These are phyloP conservation scores for Centrocercus urophasianus DNA, from an alignment of 2,113 vertebrate genomes.

Conservation along the genomic window DNA sequence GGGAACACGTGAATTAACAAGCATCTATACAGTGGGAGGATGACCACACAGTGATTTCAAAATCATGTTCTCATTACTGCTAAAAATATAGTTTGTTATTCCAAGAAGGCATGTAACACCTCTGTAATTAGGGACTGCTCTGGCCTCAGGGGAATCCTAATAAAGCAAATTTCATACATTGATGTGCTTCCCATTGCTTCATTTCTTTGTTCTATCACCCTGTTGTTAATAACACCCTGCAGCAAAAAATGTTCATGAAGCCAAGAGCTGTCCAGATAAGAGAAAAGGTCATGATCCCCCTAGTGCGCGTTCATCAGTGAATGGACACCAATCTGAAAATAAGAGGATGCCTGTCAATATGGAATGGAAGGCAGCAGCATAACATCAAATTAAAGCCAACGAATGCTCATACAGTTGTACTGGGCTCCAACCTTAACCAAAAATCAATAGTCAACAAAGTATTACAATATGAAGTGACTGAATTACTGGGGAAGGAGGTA, in stretches of 20 bases:
- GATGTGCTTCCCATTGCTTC: constrained; percentile 72
- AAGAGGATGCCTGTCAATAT: constrained; percentile 80
- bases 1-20: constrained; percentile 58
- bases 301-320: constrained; percentile 78
- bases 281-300: constrained; percentile 81
- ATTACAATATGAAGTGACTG: constrained; percentile 80
- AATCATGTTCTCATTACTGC: constrained; percentile 60
- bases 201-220: constrained; percentile 80
- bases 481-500: constrained; percentile 53
- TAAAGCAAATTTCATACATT: constrained; percentile 79
- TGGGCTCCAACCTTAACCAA: constrained; percentile 77
- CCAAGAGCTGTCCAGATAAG: constrained; percentile 83
- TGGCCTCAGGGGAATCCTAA: constrained; percentile 67
- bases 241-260: constrained; percentile 84
- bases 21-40: constrained; percentile 52
- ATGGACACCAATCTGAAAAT: constrained; percentile 78
- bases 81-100: constrained; percentile 69
- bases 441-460: constrained; percentile 83
- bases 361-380: constrained; percentile 70
- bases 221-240: constrained; percentile 83
- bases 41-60: constrained; percentile 64
- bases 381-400: constrained; percentile 80
- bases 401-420: constrained; percentile 76
- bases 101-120: constrained; percentile 68
- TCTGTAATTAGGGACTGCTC: constrained; percentile 71